A percentile compares a stretch with the other conserved stretches of the same genome.
These are phyloP conservation scores for Hyperoplus lanceolatus DNA, from an alignment of 2,797 vertebrate genomes.

Conservation along the genomic window DNA sequence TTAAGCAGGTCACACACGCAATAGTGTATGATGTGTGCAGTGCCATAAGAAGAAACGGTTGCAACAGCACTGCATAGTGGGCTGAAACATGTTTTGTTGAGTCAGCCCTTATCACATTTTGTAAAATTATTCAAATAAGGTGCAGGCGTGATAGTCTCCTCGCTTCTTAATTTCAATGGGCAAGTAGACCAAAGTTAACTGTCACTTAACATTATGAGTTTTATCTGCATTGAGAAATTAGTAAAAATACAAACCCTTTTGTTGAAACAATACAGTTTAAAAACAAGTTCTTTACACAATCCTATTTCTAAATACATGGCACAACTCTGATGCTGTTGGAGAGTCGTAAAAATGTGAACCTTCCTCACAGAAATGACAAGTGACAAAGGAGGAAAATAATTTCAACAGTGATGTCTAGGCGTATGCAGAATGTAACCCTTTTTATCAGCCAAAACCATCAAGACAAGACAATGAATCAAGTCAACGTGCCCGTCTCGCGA, in stretches of 20 bases:
- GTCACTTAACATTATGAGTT: background rate
- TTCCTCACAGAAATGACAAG: background rate
- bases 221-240: background rate
- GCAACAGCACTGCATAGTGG: constrained; percentile 13
- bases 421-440: constrained; percentile 13
- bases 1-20: background rate
- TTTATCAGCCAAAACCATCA: constrained; percentile 55
- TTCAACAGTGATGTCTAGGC: background rate
- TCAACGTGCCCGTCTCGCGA: constrained; percentile 54
- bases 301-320: background rate
- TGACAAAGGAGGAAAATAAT: constrained; percentile 29
- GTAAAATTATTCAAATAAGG: constrained; percentile 42
- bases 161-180: constrained; percentile 2
- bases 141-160: constrained; percentile 6
- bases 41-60: background rate
- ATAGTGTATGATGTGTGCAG: background rate
- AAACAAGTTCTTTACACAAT: background rate
- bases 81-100: constrained; percentile 25
- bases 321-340: background rate
- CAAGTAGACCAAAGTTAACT: constrained; percentile 11
- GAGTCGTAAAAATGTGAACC: background rate
- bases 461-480: constrained; percentile 48
- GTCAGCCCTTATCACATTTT: constrained; percentile 22
- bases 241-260: background rate
- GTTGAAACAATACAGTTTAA: background rate